These are phyloP conservation scores for Cricetomys ansorgei DNA, from an alignment of 2,113 vertebrate species.

Conservation along the genomic window DNA sequence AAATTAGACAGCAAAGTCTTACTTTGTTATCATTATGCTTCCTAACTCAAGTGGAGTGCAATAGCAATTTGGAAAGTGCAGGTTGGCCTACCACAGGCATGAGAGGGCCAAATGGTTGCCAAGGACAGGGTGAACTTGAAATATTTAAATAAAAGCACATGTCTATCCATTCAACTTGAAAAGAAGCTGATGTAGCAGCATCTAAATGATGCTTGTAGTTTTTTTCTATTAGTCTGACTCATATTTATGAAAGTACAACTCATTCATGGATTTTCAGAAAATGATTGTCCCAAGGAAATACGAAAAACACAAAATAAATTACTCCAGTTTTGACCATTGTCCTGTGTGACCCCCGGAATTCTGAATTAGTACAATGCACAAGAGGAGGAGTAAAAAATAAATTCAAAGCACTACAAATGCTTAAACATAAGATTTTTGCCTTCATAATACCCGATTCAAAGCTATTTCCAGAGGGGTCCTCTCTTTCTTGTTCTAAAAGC, in stretches of 20 bases:
- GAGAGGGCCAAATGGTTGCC: constrained; percentile 28
- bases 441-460: neutral
- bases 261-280: constrained; percentile 35
- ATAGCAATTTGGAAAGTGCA: constrained; percentile 62
- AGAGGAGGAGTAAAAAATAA: neutral
- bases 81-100: neutral
- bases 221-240: constrained; percentile 35
- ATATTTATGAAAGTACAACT: neutral
- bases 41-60: constrained; percentile 58
- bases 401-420: neutral
- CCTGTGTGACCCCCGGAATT: neutral
- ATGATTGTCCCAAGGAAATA: neutral
- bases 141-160: constrained; percentile 58
- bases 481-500: constrained; percentile 11
- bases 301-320: constrained; percentile 10
- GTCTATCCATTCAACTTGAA: constrained; percentile 4
- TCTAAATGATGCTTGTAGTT: neutral
- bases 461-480: constrained; percentile 32
- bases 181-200: neutral
- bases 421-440: neutral
- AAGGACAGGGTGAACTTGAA: constrained; percentile 71
- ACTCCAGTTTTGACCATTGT: neutral
- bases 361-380: neutral
- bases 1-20: constrained; percentile 50
- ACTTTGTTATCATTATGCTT: constrained; percentile 5